Evolutionary conservation across 2,113 vertebrate genomes (phyloP), one percentile per base, ranked within the genome.

Genomic region (Tinamus guttatus): DNA sequence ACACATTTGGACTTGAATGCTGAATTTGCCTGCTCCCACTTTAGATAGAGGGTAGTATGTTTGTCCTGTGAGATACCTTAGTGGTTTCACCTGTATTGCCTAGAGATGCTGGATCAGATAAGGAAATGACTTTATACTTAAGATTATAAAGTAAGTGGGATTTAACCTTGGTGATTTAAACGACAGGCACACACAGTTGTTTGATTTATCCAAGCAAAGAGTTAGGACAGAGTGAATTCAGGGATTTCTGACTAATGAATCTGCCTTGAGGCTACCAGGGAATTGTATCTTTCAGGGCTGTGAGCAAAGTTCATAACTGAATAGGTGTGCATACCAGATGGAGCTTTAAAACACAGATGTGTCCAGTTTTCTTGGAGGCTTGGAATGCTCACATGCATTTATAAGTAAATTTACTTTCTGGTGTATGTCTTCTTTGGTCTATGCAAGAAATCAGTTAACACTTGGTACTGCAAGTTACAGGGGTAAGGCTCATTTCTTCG

Each of bases 1-100:
- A 79, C 41, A 82, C 5, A 8, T 7, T 10, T 38, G 15, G 6
- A 58, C 24, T 7, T 1, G 0, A 7, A 22, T 67, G 22, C 51
- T 79, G 40, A 14, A 82, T 88, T 93, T 76, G 7, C 2, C 2
- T 77, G 28, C 12, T 83, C 4, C 80, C n/a, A 38, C 4, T 8
- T 0, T 1, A 64, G 20, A 51, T 1, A 51, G 13, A 75, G 24
- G 60, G 4, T 52, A 62, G 4, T 58, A 62, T 3, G 3, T 63
- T 67, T 83, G 28, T 34, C 70, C 45, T 84, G 36, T 67, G 30
- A 43, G 9, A 58, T 38, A 32, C 9, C 22, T 51, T 30, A 32
- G 43, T 27, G 34, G 65, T 81, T 32, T 80, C 9, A 58, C n/a
- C 6, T 28, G 11, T 20, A 10, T 34, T 65, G 36, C 22, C 51